Base-by-base conservation (phyloP, 2,888 invertebrate species). In the Ischnura elegans region DNA sequence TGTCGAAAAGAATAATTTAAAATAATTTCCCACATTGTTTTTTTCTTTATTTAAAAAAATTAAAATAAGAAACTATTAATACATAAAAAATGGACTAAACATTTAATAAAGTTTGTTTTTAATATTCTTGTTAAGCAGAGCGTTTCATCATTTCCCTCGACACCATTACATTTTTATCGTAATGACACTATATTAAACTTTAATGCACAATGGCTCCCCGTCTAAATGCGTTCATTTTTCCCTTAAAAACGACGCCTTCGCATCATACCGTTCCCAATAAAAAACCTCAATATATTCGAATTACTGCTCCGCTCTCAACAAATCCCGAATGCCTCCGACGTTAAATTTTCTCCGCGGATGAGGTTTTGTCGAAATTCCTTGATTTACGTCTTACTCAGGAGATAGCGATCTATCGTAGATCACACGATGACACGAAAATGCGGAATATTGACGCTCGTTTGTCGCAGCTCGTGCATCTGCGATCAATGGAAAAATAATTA, bases 251-350 rank as follows among this genome's bases (percentile, higher is more conserved):
- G 76, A 36, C 36, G 36, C 36, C 36, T 29, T 76, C 76, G 76
- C 36, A 76, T 76, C 76, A 36, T 76, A 76, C 76, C 76, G 29
- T 86, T 25, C 46, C 45, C 86, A 21, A 86, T 86, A 86, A 86
- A 46, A 86, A n/a, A n/a, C 36, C 45, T n/a, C 46, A 86, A 86
- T 86, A 86, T 25, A 86, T 46, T 86, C 86, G n/a, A 86, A 86
- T 86, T 86, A 25, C 46, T 46, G 45, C 46, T 86, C 46, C 86
- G 46, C 86, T 36, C 76, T 76, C 76, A 36, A 29, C 76, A 76
- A 76, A 76, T 76, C 76, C 76, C 76, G 29, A 36, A 13, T 10
- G 36, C 76, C n/a, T n/a, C n/a, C n/a, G n/a, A n/a, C 76, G 25
- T 76, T 76, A 29, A 29, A 76, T 76, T 76, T 86, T 86, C 43